Conservation (phyloP, 1,140 invertebrate genomes). For the Atta texana region DNA sequence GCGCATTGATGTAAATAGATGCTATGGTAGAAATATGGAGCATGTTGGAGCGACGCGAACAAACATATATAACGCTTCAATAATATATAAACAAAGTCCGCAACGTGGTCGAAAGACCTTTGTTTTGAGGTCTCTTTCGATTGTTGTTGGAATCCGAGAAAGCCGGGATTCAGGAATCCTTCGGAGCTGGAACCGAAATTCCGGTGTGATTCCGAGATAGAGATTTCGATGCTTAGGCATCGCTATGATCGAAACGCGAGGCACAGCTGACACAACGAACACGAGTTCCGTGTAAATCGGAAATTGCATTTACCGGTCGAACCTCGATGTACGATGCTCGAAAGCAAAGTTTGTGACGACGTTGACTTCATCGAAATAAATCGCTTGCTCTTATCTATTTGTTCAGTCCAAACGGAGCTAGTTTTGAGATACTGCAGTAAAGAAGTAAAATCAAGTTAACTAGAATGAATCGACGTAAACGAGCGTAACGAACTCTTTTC, state of each 20-base stretch:
- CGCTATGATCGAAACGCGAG: background rate
- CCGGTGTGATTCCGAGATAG: background rate
- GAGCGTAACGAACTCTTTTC: too few species aligned
- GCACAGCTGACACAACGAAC: background rate
- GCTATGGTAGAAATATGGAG: too few species aligned
- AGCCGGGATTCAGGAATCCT: background rate
- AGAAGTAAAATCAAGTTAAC: too few species aligned
- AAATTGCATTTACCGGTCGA: background rate
- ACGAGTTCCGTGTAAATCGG: background rate
- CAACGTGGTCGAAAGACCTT: too few species aligned
- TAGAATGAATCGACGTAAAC: too few species aligned
- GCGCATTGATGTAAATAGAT: too few species aligned
- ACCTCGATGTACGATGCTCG: background rate
- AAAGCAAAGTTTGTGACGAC: background rate
- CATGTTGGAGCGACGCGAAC: background rate
- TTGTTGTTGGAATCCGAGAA: background rate
- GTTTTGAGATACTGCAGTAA: too few species aligned
- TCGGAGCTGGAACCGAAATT: background rate
- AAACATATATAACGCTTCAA: conserved; percentile 5
- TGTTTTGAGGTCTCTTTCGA: background rate
- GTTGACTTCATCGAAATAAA: too few species aligned
- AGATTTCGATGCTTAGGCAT: background rate
- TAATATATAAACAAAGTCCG: background rate
- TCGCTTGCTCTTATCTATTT: too few species aligned
- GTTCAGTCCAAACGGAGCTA: too few species aligned